Conservation (phyloP, 2,888 invertebrate species). For the Euplexia lucipara region DNA sequence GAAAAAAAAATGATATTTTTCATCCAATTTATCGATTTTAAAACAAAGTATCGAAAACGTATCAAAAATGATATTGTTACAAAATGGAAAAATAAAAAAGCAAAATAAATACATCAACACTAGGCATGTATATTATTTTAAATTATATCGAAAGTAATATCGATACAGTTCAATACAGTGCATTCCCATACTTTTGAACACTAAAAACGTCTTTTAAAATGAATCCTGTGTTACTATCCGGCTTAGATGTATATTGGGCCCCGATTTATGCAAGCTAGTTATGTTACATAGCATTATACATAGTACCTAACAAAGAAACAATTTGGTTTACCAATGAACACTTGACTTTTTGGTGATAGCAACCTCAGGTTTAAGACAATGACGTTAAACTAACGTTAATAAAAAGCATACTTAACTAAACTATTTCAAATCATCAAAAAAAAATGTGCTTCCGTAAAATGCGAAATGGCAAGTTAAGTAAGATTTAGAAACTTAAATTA, state of each 20-base stretch:
- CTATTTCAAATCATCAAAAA: conserved; percentile 37
- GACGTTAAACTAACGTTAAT: conserved; percentile 40
- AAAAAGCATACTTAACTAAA: conserved; percentile 48
- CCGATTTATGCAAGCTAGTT: conserved; percentile 43
- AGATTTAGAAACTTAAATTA: conserved; percentile 40
- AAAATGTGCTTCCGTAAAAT: conserved; percentile 62
- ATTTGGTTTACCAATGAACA: conserved; percentile 75
- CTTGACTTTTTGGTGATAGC: conserved; percentile 75
- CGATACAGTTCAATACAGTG: too few relatives aligned
- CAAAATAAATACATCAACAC: too few relatives aligned
- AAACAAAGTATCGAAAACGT: too few relatives aligned
- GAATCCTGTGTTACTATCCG: too few relatives aligned
- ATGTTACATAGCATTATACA: conserved; percentile 52
- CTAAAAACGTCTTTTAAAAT: too few relatives aligned
- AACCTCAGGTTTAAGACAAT: conserved; percentile 55
- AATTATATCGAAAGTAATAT: too few relatives aligned
- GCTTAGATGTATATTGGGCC: conserved; percentile 17
- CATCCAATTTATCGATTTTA: too few relatives aligned
- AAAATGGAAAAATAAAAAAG: too few relatives aligned
- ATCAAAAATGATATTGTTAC: too few relatives aligned
- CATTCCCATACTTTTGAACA: too few relatives aligned
- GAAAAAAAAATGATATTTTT: too few relatives aligned
- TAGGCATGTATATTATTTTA: too few relatives aligned
- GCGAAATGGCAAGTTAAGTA: conserved; percentile 69
- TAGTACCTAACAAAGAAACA: conserved; percentile 65